These are phyloP conservation scores for Paracyprichromis sp. DNA, from an alignment of 2,113 vertebrate species.

Conservation along the genomic window DNA sequence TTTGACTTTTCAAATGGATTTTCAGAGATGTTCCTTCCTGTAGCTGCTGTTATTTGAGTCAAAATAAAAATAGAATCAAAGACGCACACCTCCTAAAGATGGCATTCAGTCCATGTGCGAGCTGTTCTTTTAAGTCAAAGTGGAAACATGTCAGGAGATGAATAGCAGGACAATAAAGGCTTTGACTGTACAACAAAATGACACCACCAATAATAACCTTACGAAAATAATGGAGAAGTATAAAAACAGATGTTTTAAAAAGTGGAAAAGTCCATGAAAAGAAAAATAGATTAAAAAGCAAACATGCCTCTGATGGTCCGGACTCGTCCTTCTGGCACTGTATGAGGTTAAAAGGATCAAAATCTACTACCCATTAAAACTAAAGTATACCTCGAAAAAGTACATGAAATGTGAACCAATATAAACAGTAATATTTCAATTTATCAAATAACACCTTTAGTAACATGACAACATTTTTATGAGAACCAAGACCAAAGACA, in stretches of 20 bases:
- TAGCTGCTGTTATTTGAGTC: slow-evolving; percentile 33
- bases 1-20: slow-evolving; percentile 28
- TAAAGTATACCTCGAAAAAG: rapidly evolving
- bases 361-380: neutral
- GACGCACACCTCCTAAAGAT: neutral
- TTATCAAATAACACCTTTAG: neutral
- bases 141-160: slow-evolving; percentile 30
- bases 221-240: neutral
- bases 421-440: neutral
- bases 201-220: neutral
- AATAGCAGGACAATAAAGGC: slow-evolving; percentile 8
- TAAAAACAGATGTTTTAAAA: neutral
- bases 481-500: neutral
- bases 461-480: neutral
- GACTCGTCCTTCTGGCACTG: neutral
- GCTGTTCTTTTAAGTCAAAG: neutral
- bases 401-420: neutral
- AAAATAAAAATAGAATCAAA: slow-evolving; percentile 34
- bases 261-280: neutral
- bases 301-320: neutral
- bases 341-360: neutral
- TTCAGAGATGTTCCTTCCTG: slow-evolving; percentile 37
- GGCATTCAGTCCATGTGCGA: neutral
- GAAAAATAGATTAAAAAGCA: neutral
- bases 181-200: slow-evolving; percentile 34